Evolutionary conservation across 2,888 invertebrate genomes (phyloP), one percentile per base, ranked within the genome.

Genomic region (Idaea aversata): DNA sequence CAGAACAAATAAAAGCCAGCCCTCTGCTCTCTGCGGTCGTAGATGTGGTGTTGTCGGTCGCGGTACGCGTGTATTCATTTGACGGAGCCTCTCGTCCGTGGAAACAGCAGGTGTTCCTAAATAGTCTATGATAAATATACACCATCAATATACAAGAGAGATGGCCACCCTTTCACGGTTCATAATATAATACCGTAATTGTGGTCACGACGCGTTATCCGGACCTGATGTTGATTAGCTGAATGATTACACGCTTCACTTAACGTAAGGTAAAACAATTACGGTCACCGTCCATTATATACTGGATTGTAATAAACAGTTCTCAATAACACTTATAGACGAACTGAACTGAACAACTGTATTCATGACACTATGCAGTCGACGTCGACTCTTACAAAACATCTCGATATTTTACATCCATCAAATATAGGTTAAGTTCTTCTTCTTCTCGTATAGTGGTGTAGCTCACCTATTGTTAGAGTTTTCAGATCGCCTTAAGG

Each of bases 71-170:
- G 76, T 74, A 85, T 88, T 89, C 88, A 89, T 88, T 87, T 88
- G 90, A 88, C 86, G 86, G 83, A 86, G 83, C 83, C 79, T 82
- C 79, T 82, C 85, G 84, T 83, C 82, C 80, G 73, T 6, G 75
- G 76, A 73, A 89, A 85, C 92, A 91, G 92, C 92, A 89, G 93
- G 92, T 90, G 93, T 90, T 85, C 91, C 84, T 77, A 84, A 88
- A 87, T 85, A 82, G 85, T 86, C 82, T 86, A 84, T 90, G 92
- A 93, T 91, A 87, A 88, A 92, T 91, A 85, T 77, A 80, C 80
- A 72, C 88, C 88, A 91, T 91, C 88, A 90, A 89, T 90, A 88
- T 79, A 66, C 73, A 73, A 76, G 76, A 74, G 74, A 69, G 77
- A 76, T 78, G 79, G 81, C 77, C 85, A 84, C 88, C 87, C 87